phyloP scores from a whole-genome alignment of 2,113 vertebrate genomes.

The Stictonetta naevosa region DNA sequence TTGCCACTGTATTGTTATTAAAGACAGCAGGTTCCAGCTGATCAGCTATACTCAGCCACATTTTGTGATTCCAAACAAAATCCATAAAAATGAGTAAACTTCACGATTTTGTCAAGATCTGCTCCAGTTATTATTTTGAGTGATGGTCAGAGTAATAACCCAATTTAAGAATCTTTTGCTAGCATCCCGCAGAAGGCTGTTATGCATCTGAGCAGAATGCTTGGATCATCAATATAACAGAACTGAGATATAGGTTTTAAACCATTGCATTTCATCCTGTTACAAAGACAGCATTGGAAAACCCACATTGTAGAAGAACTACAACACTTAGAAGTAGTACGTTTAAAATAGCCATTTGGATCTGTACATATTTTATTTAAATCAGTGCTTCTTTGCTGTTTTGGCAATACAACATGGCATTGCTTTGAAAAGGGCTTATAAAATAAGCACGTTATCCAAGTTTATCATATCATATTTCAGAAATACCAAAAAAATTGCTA shows the following conservation, averaged over 20 bases:
- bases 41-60: not conserved
- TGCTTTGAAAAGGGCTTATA: not conserved
- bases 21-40: not conserved
- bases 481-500: not conserved
- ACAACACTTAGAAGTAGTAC: rapidly evolving
- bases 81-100: not conserved
- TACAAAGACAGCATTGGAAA: rapidly evolving
- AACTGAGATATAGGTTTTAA: rapidly evolving
- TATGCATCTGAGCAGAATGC: rapidly evolving
- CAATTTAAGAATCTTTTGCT: not conserved
- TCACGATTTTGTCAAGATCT: rapidly evolving
- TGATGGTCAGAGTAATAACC: rapidly evolving
- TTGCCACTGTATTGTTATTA: constrained; percentile 12
- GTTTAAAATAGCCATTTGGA: not conserved
- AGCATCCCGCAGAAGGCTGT: rapidly evolving
- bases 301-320: rapidly evolving
- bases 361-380: not conserved
- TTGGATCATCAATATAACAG: rapidly evolving
- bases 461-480: not conserved
- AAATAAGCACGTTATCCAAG: not conserved
- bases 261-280: rapidly evolving
- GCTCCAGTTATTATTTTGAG: not conserved
- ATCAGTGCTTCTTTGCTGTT: not conserved
- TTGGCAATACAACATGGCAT: rapidly evolving
- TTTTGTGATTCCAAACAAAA: not conserved